Evolutionary conservation across 1,140 invertebrate species (phyloP), one percentile per base, ranked within the genome.

Genomic region (Antheraea mylitta): DNA sequence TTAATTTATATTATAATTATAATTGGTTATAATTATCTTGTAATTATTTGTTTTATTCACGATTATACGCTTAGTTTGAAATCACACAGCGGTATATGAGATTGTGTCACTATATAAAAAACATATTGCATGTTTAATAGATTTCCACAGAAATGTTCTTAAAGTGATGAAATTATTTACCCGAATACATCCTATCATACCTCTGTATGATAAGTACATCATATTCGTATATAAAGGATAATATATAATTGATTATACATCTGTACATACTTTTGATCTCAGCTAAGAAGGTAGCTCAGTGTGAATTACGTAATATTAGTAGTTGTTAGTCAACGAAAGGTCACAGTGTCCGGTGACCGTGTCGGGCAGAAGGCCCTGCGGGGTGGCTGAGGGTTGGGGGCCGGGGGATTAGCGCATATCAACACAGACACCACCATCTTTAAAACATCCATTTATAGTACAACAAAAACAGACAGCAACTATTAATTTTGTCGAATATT

Each of bases 291-390:
- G 18, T 42, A 42, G 11, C 38, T 48, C 58, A 73, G 71, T 68
- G 67, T 79, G 70, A 73, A 76, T 86, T 82, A 82, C 81, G 79
- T 85, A 82, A 89, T 76, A 65, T 74, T 68, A 72, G 73, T 74
- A 62, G 77, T 69, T 37, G 76, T 81, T 84, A 80, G 81, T 83
- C 73, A 75, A 79, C 77, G 69, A 87, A 83, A 89, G 88, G 88
- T 89, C 88, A 86, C 79, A 76, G 83, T 88, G 86, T 69, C 78
- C 88, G 81, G 81, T 86, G 88, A 87, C 88, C 88, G 88, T 87
- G 81, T 83, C 86, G 80, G 68, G 66, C 70, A 70, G 78, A 74
- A 61, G 73, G 73, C 68, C 79, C 66, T 53, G 76, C 65, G 64
- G 73, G 59, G 58, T 67, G 68, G 62, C 58, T 37, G 64, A 66